Evolutionary conservation across 2,797 vertebrate genomes (phyloP).

Genomic region (Phataginus tetradactyla): DNA sequence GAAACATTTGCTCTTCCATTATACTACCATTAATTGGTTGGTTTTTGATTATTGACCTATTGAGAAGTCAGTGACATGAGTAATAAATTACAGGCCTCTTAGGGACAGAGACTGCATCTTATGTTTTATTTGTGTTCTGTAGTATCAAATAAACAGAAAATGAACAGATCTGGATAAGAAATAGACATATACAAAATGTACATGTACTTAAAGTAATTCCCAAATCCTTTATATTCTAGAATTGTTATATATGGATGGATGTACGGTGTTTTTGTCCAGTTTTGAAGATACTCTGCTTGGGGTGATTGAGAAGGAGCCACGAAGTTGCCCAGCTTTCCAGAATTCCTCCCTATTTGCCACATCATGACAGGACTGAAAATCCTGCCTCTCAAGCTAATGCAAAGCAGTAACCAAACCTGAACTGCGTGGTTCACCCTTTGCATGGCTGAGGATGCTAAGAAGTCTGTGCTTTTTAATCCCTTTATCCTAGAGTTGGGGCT

Average conservation of each 20-base stretch:
- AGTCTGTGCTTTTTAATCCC: neutral
- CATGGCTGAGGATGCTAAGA: accelerated
- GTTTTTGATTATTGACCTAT: neutral
- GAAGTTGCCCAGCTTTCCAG: neutral
- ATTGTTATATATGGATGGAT: neutral
- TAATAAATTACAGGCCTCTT: slow-evolving; percentile 20
- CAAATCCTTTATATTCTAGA: neutral
- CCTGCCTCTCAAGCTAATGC: neutral
- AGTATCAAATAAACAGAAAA: neutral
- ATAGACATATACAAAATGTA: neutral
- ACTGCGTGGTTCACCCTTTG: neutral
- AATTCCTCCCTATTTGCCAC: neutral
- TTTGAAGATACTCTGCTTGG: neutral
- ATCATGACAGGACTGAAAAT: neutral
- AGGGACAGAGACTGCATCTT: neutral
- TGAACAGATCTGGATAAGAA: slow-evolving; percentile 10
- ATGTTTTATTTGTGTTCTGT: slow-evolving; percentile 37
- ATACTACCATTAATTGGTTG: neutral
- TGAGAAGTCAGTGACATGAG: neutral
- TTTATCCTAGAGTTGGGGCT: neutral
- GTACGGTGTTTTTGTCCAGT: neutral
- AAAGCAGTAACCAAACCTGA: neutral
- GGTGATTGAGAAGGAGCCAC: neutral
- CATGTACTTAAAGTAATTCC: neutral
- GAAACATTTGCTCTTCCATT: neutral